These are phyloP conservation scores for Drepanosiphum platanoidis DNA, from an alignment of 2,888 invertebrate species.

Conservation along the genomic window DNA sequence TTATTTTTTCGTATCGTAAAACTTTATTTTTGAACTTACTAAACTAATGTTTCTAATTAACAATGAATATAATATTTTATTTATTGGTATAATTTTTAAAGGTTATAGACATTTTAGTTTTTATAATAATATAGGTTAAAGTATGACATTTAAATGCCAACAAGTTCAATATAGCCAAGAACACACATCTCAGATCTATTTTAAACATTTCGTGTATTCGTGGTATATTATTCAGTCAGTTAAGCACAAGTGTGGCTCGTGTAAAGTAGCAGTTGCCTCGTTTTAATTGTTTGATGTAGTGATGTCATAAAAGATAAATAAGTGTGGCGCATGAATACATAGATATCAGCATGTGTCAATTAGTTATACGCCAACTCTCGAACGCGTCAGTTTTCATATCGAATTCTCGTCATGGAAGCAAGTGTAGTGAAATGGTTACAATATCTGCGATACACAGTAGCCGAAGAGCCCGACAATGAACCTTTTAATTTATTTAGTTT, in stretches of 20 bases:
- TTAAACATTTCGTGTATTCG: constrained; percentile 15
- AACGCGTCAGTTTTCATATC: constrained; percentile 7
- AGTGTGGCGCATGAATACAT: constrained; percentile 4
- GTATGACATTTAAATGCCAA: constrained; percentile 54
- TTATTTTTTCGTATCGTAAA: neutral
- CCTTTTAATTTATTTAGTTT: neutral
- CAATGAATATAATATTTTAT: neutral
- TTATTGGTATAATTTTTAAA: constrained; percentile 6
- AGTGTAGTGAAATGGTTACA: constrained; percentile 53
- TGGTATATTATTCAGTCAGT: neutral
- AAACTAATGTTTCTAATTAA: neutral
- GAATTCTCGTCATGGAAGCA: constrained; percentile 41
- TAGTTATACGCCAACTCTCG: constrained; percentile 17
- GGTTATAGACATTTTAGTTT: constrained; percentile 31
- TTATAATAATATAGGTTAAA: constrained; percentile 31
- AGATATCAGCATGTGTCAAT: constrained; percentile 48
- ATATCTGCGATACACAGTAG: constrained; percentile 27
- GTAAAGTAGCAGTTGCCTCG: neutral
- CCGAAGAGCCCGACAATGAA: constrained; percentile 31
- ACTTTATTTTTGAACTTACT: neutral
- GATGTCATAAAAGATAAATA: constrained; percentile 52
- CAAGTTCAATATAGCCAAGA: constrained; percentile 6
- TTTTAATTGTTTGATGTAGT: constrained; percentile 47
- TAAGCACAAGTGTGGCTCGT: neutral
- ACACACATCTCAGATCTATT: constrained; percentile 13